Base-by-base conservation (phyloP, 2,888 invertebrate genomes). In the Pristionchus arcanus region DNA sequence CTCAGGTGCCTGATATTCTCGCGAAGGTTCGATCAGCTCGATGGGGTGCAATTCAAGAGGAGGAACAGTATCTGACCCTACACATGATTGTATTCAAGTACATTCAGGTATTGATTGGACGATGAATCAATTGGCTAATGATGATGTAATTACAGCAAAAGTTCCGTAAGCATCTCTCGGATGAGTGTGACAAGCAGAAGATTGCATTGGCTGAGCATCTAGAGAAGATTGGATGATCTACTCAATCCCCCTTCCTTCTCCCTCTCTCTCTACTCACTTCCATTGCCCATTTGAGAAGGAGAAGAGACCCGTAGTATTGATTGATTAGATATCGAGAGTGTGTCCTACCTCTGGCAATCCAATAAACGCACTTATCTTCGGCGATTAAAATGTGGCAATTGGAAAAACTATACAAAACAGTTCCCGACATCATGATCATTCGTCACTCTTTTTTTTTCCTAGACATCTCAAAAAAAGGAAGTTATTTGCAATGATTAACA, bases 301-400 rank as follows among this genome's bases (percentile, higher is more conserved):
- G 15, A 28, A 81, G 49, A 49, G 25, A 19, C n/a, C 49, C 81
- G 81, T 81, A 81, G 81, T 81, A 74, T 74, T 28, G 49, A 81
- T 49, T 49, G 81, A 74, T 25, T 74, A 81, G 81, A 81, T 81
- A 81, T 81, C 81, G 49, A 81, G 49, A 81, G 81, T 81, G 81
- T 81, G 81, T 81, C 81, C 81, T 28, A 49, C 53, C 81, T 81
- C 81, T 81, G 81, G 49, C 81, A 81, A 53, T 81, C 81, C 15
- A 81, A 81, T 81, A 81, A 81, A 81, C 81, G 81, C 81, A 81
- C 81, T 81, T 81, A 81, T 81, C 81, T 81, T 81, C 81, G 81
- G 49, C 11, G 42, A 28, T 68, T 5, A n/a, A 68, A 55, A 21
- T 55, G 5, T 9, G 5, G 55, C 4, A 11, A 1, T 55, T 21